Conservation (phyloP, 64 coral and sea anemone species). For the Platygyra sinensis region DNA sequence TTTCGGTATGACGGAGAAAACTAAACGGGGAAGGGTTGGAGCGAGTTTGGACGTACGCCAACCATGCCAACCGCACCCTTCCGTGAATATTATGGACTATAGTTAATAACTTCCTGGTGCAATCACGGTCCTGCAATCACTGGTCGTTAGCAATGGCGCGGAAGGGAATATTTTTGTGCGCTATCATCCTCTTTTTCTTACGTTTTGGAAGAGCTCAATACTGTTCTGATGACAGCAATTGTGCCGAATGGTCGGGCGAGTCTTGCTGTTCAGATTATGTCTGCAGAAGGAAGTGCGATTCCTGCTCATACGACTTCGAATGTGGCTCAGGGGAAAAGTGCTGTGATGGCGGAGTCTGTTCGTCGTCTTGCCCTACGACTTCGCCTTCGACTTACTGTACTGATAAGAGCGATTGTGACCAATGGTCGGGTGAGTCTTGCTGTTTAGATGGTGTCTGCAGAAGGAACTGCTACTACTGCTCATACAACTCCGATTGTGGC, state of each 20-base stretch:
- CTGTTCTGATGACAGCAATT: not conserved
- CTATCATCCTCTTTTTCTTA: not conserved
- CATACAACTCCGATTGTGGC: not conserved
- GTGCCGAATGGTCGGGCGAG: not conserved
- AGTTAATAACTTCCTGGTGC: not conserved
- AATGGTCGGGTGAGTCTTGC: not conserved
- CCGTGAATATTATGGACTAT: no score
- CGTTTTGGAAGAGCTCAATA: not conserved
- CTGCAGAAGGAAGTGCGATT: not conserved
- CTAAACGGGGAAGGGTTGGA: no score
- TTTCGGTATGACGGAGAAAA: no score
- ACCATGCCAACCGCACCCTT: no score
- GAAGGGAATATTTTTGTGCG: no score
- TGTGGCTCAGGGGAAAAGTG: not conserved
- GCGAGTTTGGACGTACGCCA: no score
- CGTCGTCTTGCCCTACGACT: not conserved
- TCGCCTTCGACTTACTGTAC: no score
- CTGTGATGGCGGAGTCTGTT: not conserved
- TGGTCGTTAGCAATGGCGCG: not conserved
- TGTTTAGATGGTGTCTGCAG: constrained; percentile 9
- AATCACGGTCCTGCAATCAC: no score
- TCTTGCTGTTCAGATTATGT: not conserved
- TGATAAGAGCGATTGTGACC: not conserved
- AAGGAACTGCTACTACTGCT: not conserved
- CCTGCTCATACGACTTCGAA: not conserved